Percentiles rank a stretch among this genome's conserved stretches.
Conservation (phyloP, 2,113 vertebrate genomes). For the Gasterosteus aculeatus region DNA sequence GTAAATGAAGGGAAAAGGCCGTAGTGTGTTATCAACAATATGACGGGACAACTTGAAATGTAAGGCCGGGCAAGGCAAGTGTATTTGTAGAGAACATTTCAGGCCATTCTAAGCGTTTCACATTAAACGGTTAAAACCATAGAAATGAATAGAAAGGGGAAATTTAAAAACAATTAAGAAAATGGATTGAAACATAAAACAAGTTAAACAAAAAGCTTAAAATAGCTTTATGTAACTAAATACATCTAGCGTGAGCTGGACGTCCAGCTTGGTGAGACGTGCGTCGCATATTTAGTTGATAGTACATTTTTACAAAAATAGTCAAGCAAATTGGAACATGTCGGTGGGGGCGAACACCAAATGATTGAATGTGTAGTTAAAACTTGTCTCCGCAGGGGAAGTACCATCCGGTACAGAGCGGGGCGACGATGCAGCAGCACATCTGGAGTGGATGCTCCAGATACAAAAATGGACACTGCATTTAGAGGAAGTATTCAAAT, state of each 20-base stretch:
- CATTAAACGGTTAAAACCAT: too few species aligned
- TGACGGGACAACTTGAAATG: background rate
- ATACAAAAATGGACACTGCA: background rate
- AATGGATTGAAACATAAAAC: too few species aligned
- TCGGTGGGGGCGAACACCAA: background rate
- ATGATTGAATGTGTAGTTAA: background rate
- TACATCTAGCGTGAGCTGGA: background rate
- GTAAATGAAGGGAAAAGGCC: background rate
- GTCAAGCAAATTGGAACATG: background rate
- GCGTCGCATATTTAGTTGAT: background rate
- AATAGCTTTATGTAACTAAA: background rate
- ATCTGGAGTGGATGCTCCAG: background rate
- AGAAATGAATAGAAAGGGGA: too few species aligned
- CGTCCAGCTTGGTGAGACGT: background rate
- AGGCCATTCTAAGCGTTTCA: too few species aligned
- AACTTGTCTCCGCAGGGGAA: background rate
- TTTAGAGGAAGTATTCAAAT: too few species aligned
- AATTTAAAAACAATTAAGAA: too few species aligned
- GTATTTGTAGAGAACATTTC: too few species aligned
- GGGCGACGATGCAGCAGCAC: background rate
- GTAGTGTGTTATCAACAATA: background rate
- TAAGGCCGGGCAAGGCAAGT: too few species aligned
- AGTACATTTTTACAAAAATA: background rate
- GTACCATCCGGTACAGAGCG: background rate
- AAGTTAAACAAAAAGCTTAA: too few species aligned